Evolutionary conservation across 1,140 invertebrate genomes (phyloP).

Genomic region (Tetramorium parvispinum): DNA sequence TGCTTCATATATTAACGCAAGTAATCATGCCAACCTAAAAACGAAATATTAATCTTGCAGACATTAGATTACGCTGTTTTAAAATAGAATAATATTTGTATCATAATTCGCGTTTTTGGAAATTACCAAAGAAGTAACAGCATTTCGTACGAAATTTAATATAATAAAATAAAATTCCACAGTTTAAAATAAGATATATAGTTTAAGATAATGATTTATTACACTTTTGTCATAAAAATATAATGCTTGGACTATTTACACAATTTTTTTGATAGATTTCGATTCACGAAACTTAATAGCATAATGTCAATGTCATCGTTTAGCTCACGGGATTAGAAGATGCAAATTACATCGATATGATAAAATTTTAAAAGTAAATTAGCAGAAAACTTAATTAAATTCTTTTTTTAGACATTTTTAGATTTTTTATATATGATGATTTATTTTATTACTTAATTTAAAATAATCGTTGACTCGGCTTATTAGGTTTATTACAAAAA

Average conservation of each 20-base stretch:
- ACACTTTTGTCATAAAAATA: not conserved
- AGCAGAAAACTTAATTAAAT: not conserved
- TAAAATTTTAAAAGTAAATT: not conserved
- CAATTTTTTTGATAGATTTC: not conserved
- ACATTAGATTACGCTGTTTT: not conserved
- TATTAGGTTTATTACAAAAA: not conserved
- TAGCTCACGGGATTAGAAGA: not conserved
- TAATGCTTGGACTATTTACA: not conserved
- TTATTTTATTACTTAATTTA: not conserved
- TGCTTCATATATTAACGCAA: not conserved
- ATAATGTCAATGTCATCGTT: not conserved
- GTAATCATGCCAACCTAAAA: not conserved
- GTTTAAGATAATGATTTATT: slow-evolving; percentile 8
- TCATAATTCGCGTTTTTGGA: not conserved
- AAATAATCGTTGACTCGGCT: not conserved
- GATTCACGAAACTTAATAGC: not conserved
- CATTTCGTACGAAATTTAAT: not conserved
- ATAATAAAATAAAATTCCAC: not conserved
- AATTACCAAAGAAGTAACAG: not conserved
- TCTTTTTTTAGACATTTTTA: not conserved
- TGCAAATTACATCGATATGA: not conserved
- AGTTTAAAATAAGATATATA: not conserved
- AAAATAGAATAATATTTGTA: not conserved
- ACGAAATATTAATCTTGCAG: not conserved
- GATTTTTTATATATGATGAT: not conserved